Conservation (phyloP, 2,888 invertebrate species). For the Cyclophora punctaria region DNA sequence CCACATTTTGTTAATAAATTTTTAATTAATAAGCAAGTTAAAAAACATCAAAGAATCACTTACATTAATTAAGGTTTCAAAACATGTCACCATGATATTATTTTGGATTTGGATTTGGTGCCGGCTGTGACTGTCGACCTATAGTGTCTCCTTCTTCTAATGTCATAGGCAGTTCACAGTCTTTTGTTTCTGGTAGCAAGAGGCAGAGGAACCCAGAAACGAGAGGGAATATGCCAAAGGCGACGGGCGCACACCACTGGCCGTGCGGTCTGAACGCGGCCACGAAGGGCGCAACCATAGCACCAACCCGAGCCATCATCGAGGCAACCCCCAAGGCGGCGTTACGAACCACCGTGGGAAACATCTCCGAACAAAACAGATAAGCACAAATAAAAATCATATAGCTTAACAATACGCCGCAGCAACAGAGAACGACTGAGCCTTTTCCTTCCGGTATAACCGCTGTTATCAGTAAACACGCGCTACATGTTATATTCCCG, state of each 20-base stretch:
- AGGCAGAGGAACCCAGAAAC: constrained; percentile 78
- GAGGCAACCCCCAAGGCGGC: constrained; percentile 89
- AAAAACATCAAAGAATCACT: no score
- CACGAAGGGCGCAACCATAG: constrained; percentile 88
- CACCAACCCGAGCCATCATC: constrained; percentile 88
- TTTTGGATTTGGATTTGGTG: constrained; percentile 3
- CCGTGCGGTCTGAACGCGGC: constrained; percentile 73
- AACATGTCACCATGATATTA: no score
- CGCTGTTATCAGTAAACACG: constrained; percentile 77
- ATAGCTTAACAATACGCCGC: constrained; percentile 85
- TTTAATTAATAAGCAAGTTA: no score
- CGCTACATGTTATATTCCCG: constrained; percentile 73
- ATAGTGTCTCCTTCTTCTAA: constrained; percentile 82
- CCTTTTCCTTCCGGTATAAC: constrained; percentile 58
- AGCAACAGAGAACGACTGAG: constrained; percentile 77
- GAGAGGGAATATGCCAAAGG: constrained; percentile 81
- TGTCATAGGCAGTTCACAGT: constrained; percentile 82
- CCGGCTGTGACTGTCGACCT: constrained; percentile 16
- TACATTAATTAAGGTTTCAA: no score
- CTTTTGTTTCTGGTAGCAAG: constrained; percentile 85
- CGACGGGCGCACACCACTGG: constrained; percentile 80
- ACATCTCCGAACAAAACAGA: constrained; percentile 88
- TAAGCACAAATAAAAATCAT: constrained; percentile 87
- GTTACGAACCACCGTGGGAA: constrained; percentile 90
- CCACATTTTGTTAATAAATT: no score